phyloP scores from a whole-genome alignment of 2,113 vertebrate genomes.

The Illadopsis cleaveri region DNA sequence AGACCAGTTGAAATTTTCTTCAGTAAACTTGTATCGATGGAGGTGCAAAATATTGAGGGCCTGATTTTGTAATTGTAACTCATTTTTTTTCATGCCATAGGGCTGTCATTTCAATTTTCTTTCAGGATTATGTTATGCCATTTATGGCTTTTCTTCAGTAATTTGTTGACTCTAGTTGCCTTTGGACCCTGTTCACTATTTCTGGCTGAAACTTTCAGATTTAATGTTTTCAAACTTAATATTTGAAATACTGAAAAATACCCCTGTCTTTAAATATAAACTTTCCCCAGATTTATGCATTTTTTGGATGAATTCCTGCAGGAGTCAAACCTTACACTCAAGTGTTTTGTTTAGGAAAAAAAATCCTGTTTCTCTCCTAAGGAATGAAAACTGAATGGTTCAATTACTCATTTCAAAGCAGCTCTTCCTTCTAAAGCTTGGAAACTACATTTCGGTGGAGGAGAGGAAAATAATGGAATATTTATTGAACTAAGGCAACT shows the following conservation, averaged over 20 bases:
- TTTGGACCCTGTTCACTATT: neutral
- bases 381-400: neutral
- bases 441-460: neutral
- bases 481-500: neutral
- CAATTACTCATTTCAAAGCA: neutral
- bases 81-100: neutral
- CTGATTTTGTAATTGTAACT: neutral
- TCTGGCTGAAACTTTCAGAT: neutral
- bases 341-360: neutral
- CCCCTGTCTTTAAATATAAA: neutral
- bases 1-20: neutral
- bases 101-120: neutral
- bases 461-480: neutral
- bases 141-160: neutral
- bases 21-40: neutral
- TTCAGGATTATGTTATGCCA: neutral
- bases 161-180: neutral
- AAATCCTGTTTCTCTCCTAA: neutral
- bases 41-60: constrained; percentile 18
- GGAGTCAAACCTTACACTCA: neutral
- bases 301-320: neutral
- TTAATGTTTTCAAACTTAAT: neutral
- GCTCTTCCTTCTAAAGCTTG: neutral
- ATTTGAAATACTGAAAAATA: neutral
- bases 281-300: neutral